Percentiles rank a stretch among this genome's conserved stretches.
Evolutionary conservation across 2,113 vertebrate species (phyloP).

Genomic region (Callithrix jacchus): DNA sequence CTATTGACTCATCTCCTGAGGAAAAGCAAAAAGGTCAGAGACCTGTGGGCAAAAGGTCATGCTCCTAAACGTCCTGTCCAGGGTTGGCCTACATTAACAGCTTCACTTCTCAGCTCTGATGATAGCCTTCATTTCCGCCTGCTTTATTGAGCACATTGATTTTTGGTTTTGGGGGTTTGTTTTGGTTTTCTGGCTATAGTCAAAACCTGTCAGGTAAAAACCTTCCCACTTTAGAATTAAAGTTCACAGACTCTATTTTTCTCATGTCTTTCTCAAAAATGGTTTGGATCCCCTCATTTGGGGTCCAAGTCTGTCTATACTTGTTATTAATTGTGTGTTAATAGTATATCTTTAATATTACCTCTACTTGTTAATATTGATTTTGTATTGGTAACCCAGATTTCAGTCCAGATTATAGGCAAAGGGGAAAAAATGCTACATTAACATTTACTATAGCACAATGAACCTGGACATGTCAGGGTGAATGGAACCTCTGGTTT

Average conservation of each 20-base stretch:
- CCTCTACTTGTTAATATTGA: constrained; percentile 49
- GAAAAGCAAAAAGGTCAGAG: neutral
- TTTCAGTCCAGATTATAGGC: rapidly evolving
- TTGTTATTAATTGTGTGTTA: neutral
- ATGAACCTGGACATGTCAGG: constrained; percentile 51
- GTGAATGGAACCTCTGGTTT: constrained; percentile 50
- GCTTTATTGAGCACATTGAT: neutral
- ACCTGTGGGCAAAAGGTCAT: neutral
- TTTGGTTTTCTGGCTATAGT: neutral
- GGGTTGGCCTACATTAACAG: neutral
- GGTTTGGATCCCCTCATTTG: neutral
- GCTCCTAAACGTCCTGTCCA: neutral
- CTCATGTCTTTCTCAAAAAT: neutral
- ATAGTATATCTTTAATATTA: neutral
- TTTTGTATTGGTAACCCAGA: neutral
- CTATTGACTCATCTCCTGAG: neutral
- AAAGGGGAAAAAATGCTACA: constrained; percentile 21
- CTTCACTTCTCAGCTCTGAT: rapidly evolving
- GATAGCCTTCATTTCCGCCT: neutral
- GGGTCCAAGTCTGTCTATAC: rapidly evolving
- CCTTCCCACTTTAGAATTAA: neutral
- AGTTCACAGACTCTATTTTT: neutral
- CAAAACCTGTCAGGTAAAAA: rapidly evolving
- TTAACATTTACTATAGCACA: constrained; percentile 11
- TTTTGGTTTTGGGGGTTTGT: neutral